phyloP scores from a whole-genome alignment of 2,888 invertebrate genomes.

The Carpatolechia fugitivella region DNA sequence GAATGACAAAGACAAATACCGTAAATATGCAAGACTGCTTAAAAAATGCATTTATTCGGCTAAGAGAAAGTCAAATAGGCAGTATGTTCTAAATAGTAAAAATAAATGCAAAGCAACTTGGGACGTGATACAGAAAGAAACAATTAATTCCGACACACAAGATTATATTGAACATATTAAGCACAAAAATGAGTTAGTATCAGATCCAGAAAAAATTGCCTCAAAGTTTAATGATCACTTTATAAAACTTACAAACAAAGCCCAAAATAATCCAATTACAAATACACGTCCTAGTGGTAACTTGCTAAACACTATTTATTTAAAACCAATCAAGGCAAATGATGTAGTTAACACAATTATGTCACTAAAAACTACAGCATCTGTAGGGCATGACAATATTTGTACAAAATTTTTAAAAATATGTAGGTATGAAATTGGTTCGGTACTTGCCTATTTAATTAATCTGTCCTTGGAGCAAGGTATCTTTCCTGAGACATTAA shows the following conservation, averaged over 20 bases:
- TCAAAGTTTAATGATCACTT: too few species aligned
- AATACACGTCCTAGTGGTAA: too few species aligned
- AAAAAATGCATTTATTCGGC: conserved; percentile 4
- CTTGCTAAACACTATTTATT: too few species aligned
- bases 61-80: background rate
- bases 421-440: conserved; percentile 7
- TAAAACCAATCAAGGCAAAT: too few species aligned
- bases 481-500: background rate
- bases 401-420: conserved; percentile 15
- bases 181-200: too few species aligned
- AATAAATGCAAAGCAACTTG: conserved; percentile 3
- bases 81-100: background rate
- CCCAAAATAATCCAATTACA: too few species aligned
- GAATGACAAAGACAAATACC: background rate
- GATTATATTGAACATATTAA: background rate
- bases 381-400: conserved; percentile 14
- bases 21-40: conserved; percentile 1
- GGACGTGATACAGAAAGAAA: conserved; percentile 9
- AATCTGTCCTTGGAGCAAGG: too few species aligned
- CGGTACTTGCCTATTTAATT: conserved; percentile 7
- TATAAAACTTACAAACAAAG: conserved; percentile 13
- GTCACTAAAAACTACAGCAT: conserved; percentile 11
- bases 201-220: conserved; percentile 9
- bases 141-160: background rate
- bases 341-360: too few species aligned